Evolutionary conservation across 2,797 vertebrate genomes (phyloP).

Genomic region (Novumbra hubbsi): DNA sequence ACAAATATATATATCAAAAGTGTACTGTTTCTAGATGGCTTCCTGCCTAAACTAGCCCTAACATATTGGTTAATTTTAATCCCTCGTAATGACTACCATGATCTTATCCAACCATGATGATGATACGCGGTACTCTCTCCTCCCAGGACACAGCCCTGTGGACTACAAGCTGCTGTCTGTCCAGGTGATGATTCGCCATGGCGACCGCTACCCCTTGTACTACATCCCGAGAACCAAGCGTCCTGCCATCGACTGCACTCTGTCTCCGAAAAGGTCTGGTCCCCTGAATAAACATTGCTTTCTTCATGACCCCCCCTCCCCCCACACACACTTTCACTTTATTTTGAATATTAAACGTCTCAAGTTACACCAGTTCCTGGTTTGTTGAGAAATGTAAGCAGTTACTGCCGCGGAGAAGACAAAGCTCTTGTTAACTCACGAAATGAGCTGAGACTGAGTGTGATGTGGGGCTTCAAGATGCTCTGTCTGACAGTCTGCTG

Average conservation of each 20-base stretch:
- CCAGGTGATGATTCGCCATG: constrained; percentile 95
- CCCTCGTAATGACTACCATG: too few relatives aligned
- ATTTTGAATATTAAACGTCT: too few relatives aligned
- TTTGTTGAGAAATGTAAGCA: neutral
- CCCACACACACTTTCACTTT: too few relatives aligned
- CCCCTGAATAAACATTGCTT: neutral
- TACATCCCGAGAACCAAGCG: constrained; percentile 93
- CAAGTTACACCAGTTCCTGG: neutral
- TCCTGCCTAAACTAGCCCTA: too few relatives aligned
- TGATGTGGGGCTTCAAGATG: neutral
- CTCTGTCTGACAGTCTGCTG: neutral
- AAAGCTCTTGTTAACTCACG: neutral
- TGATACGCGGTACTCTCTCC: constrained; percentile 12
- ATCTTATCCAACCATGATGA: neutral
- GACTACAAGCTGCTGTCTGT: constrained; percentile 92
- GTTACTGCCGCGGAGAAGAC: neutral
- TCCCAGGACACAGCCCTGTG: constrained; percentile 88
- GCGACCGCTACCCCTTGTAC: constrained; percentile 93
- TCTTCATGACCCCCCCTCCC: too few relatives aligned
- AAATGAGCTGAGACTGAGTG: neutral
- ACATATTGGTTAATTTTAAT: too few relatives aligned
- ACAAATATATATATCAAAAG: too few relatives aligned
- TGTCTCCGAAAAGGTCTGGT: constrained; percentile 83
- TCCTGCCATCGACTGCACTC: constrained; percentile 87
- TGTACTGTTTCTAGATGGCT: too few relatives aligned